Evolutionary conservation across 2,888 invertebrate genomes (phyloP), one percentile per base, ranked within the genome.

Genomic region (Spodoptera littoralis): DNA sequence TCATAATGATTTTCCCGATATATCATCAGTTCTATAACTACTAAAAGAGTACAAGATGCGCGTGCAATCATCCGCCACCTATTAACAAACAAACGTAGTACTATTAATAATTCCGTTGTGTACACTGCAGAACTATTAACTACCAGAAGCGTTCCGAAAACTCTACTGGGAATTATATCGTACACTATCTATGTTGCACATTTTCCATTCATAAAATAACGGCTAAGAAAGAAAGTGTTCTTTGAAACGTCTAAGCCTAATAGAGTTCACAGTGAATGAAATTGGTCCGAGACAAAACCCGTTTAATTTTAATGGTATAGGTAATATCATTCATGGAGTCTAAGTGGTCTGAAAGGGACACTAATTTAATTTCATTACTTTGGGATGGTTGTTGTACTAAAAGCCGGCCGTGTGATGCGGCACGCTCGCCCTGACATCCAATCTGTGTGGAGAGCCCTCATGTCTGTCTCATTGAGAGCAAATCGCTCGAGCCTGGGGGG

Each of bases 381-480:
- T 84, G 81, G 80, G 73, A 89, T 87, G 81, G 86, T 81, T 75
- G 85, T 87, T 80, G 79, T 81, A 66, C 75, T 80, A 80, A 81
- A 79, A 80, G 78, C 81, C 55, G 56, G 55, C 57, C 58, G 52
- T 45, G 73, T 78, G 80, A 77, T 69, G 72, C 73, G 73, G 76
- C 72, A 77, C 81, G 76, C 73, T 82, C 80, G 82, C 77, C 72
- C 80, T 88, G 92, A 90, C 91, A 91, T 89, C 88, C 91, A 92
- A 93, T 93, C 91, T 88, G 82, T 67, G 84, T 84, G 76, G 81
- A 93, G 92, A 78, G 84, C 86, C 82, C 92, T 92, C 83, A 68
- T 83, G 86, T 84, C 85, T 85, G 87, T 85, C 87, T 87, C 89
- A 88, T 91, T 90, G 90, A 91, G 85, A 86, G 84, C 88, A 88